These are phyloP conservation scores for Xiphias gladius DNA, from an alignment of 2,113 vertebrate genomes.

Conservation along the genomic window DNA sequence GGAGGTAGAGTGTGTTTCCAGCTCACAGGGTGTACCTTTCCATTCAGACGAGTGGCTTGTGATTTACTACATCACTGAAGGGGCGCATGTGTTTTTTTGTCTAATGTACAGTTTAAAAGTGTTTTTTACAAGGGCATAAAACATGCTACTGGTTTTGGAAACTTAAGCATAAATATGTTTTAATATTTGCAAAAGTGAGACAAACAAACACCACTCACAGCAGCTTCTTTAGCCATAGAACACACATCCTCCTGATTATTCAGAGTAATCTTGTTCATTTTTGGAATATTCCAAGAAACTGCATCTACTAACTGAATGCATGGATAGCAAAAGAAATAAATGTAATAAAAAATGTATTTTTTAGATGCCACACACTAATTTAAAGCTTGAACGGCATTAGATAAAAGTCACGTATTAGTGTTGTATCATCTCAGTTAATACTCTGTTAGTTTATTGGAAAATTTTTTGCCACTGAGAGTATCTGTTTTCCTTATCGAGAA, in stretches of 20 bases:
- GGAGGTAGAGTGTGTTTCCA: conserved; percentile 66
- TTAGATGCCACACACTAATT: conserved; percentile 41
- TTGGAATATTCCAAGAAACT: conserved; percentile 32
- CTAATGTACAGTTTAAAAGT: conserved; percentile 76
- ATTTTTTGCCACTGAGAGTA: background rate
- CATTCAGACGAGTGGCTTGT: conserved; percentile 73
- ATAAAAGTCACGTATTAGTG: background rate
- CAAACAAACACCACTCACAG: conserved; percentile 59
- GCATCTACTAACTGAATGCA: conserved; percentile 18
- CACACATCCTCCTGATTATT: conserved; percentile 58
- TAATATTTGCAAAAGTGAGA: conserved; percentile 71
- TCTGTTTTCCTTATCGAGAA: conserved; percentile 37
- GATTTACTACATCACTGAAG: conserved; percentile 80
- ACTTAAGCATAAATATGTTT: conserved; percentile 77
- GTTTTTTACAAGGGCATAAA: conserved; percentile 83
- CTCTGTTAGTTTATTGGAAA: background rate
- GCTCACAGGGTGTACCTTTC: conserved; percentile 63
- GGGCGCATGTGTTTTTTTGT: conserved; percentile 75
- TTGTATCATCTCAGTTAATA: background rate
- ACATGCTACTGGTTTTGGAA: conserved; percentile 70
- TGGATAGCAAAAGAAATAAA: conserved; percentile 6
- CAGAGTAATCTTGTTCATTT: conserved; percentile 33
- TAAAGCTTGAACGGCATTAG: conserved; percentile 3
- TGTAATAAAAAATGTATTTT: conserved; percentile 21
- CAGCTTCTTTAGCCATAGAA: conserved; percentile 55